Conservation (phyloP, 2,888 invertebrate species). For the Aleiodes alternator region DNA sequence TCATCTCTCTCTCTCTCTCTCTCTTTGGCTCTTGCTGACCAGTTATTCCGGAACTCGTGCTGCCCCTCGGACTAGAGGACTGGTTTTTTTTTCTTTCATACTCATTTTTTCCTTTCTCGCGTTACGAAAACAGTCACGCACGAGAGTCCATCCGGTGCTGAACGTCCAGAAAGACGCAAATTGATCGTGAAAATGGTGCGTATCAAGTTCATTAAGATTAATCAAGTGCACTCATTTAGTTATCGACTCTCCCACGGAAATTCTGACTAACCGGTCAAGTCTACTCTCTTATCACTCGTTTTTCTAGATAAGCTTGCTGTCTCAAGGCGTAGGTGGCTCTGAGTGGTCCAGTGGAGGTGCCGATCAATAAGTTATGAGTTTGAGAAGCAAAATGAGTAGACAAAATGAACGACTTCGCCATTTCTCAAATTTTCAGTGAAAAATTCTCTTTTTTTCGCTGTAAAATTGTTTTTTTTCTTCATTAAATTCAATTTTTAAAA, state of each 20-base stretch:
- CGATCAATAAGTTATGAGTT: constrained; percentile 66
- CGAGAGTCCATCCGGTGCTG: constrained; percentile 50
- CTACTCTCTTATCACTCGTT: constrained; percentile 48
- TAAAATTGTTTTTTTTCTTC: neutral
- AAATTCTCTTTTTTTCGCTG: neutral
- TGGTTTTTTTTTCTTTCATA: constrained; percentile 60
- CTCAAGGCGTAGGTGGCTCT: constrained; percentile 67
- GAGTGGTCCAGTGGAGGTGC: constrained; percentile 52
- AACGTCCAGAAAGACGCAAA: constrained; percentile 32
- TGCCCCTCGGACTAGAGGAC: constrained; percentile 59
- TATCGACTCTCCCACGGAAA: constrained; percentile 45
- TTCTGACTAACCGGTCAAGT: constrained; percentile 56
- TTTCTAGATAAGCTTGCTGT: constrained; percentile 53
- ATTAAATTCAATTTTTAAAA: neutral
- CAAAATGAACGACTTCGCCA: constrained; percentile 72
- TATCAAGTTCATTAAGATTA: too few species aligned
- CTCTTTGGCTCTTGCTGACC: constrained; percentile 57
- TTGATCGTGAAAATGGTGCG: neutral
- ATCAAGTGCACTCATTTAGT: neutral
- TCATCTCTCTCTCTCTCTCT: constrained; percentile 47
- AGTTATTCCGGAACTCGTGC: constrained; percentile 61
- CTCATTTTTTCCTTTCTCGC: constrained; percentile 34
- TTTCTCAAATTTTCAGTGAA: constrained; percentile 59
- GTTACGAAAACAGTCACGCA: constrained; percentile 56
- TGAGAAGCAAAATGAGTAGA: constrained; percentile 15